Conservation (phyloP, 2,797 vertebrate genomes). For the Sphaeramia orbicularis region DNA sequence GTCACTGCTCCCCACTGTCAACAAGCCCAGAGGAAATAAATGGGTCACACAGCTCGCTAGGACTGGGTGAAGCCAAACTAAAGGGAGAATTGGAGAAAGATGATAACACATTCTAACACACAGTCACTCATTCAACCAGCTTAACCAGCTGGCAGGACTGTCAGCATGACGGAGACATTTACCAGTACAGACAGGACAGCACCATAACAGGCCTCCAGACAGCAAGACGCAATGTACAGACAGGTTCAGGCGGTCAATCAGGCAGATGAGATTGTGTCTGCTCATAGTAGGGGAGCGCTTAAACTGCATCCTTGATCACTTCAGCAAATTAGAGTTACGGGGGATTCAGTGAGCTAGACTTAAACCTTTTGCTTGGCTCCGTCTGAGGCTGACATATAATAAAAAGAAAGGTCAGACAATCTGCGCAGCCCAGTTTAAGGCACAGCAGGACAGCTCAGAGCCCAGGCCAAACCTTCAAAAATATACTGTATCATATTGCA, state of each 20-base stretch:
- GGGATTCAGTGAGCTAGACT: conserved; percentile 41
- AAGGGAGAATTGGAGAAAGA: conserved; percentile 41
- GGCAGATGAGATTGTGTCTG: conserved; percentile 57
- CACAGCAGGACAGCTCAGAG: conserved; percentile 18
- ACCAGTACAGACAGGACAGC: conserved; percentile 44
- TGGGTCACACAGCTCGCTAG: conserved; percentile 59
- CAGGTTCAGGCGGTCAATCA: conserved; percentile 36
- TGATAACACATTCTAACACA: conserved; percentile 41
- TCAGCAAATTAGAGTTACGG: conserved; percentile 51
- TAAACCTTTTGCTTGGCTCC: conserved; percentile 47
- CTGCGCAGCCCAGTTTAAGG: conserved; percentile 15
- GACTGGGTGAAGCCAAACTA: conserved; percentile 32
- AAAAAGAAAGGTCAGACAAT: conserved; percentile 35
- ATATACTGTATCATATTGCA: conserved; percentile 18
- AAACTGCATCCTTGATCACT: conserved; percentile 61
- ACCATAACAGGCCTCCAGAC: conserved; percentile 22
- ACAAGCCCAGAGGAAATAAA: conserved; percentile 50
- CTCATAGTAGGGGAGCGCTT: conserved; percentile 35
- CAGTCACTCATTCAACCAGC: conserved; percentile 53
- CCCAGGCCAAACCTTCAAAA: conserved; percentile 16
- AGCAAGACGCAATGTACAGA: conserved; percentile 18
- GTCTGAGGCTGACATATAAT: conserved; percentile 35
- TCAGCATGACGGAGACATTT: conserved; percentile 43
- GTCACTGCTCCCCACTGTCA: conserved; percentile 29
- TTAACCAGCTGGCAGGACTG: conserved; percentile 57